Base-by-base conservation (phyloP, 2,113 vertebrate species). In the Megaleporinus macrocephalus region DNA sequence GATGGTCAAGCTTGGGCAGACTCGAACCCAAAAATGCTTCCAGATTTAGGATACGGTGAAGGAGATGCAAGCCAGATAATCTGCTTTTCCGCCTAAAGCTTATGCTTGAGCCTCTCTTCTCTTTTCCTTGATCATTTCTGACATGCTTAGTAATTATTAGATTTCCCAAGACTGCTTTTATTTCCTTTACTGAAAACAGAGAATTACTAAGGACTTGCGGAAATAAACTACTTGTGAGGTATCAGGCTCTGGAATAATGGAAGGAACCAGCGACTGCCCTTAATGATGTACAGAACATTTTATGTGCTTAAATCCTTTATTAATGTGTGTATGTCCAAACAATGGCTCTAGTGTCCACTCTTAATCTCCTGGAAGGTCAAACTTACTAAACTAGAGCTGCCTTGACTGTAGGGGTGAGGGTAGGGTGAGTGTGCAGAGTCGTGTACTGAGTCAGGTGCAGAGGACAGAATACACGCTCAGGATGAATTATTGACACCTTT, bases 401-500 rank as follows among this genome's bases (percentile, higher is more conserved):
- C 41, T 77, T 47, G 36, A 30, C 71, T 22, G 14, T 30, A 27
- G 71, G 55, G 30, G 26, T 33, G 0, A 44, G n/a, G n/a, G n/a
- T n/a, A n/a, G n/a, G n/a, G 18, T 15, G 24, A 29, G 41, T 44
- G 15, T 15, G 41, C 16, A 29, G 30, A 33, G 71, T 61, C 61
- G 73, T 33, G 51, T 59, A 26, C 53, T 80, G 49, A 79, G 68
- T 51, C 59, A 11, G 57, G 16, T 36, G 33, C 53, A 47, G 24
- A 81, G 65, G 57, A 81, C 84, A 69, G 69, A 55, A 66, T 5
- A 47, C 30, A 82, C 73, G 72, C 76, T 79, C 59, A 53, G 66
- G 49, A 85, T 88, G 49, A 87, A 87, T 87, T 72, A 86, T 84
- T 83, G 84, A 89, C 68, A 24, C 27, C 15, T 84, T 59, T 72